Conservation (phyloP, 2,888 invertebrate genomes). For the Cancer borealis region DNA sequence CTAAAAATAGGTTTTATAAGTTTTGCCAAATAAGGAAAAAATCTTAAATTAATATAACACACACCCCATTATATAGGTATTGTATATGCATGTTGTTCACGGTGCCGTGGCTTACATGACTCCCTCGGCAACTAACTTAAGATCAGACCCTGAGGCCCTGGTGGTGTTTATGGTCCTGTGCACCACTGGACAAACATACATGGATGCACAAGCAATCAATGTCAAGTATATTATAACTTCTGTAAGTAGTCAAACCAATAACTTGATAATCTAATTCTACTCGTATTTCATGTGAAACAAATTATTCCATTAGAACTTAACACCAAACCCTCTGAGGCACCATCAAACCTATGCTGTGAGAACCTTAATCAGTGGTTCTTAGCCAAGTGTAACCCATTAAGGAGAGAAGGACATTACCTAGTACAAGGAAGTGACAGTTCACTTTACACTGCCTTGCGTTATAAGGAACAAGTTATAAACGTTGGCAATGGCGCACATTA, state of each 20-base stretch:
- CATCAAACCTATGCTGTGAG: not conserved
- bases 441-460: too few species aligned
- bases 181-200: not conserved
- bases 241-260: not conserved
- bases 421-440: too few species aligned
- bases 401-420: too few species aligned
- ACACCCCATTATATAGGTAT: not conserved
- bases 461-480: too few species aligned
- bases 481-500: too few species aligned
- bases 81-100: not conserved
- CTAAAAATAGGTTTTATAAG: constrained; percentile 22
- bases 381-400: too few species aligned
- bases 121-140: not conserved
- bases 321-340: constrained; percentile 2
- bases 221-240: not conserved
- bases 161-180: not conserved
- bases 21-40: not conserved
- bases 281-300: not conserved
- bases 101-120: not conserved
- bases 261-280: not conserved
- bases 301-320: not conserved
- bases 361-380: not conserved
- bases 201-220: not conserved
- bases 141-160: not conserved
- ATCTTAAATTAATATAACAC: not conserved